These are phyloP conservation scores for Drosophila mojavensis DNA, from an alignment of 1,140 invertebrate species.

Conservation along the genomic window DNA sequence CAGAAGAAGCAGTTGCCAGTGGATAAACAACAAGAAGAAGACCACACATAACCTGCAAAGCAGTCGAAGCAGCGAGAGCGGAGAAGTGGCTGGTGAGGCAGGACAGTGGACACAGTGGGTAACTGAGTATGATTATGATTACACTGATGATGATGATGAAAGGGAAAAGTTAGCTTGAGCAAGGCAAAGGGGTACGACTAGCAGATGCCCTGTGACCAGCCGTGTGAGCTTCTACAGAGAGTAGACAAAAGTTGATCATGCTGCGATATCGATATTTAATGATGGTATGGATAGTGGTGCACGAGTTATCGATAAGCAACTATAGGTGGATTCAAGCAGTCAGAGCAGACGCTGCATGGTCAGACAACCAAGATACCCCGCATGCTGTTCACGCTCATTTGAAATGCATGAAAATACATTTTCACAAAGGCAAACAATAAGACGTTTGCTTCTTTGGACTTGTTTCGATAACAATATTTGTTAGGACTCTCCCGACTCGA, in stretches of 20 bases:
- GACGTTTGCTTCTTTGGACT: slow-evolving; percentile 12
- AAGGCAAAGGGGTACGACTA: not conserved
- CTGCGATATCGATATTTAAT: too few species aligned
- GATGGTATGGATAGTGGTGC: too few species aligned
- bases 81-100: not conserved
- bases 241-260: too few species aligned
- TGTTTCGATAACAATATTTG: slow-evolving; percentile 53
- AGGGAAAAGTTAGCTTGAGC: slow-evolving; percentile 17
- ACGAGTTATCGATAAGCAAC: too few species aligned
- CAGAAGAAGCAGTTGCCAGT: not conserved
- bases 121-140: slow-evolving; percentile 15
- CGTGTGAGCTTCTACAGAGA: too few species aligned
- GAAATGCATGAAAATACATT: not conserved
- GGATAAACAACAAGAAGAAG: not conserved
- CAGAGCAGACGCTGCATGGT: not conserved
- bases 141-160: slow-evolving; percentile 15
- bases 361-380: not conserved
- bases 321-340: too few species aligned
- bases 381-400: not conserved
- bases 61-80: too few species aligned
- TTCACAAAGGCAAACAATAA: slow-evolving; percentile 32
- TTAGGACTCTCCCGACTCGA: slow-evolving; percentile 25
- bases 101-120: slow-evolving; percentile 21
- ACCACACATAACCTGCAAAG: slow-evolving; percentile 14
- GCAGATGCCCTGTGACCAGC: not conserved